A percentile compares a stretch with the other conserved stretches of the same genome.
phyloP scores from a whole-genome alignment of 2,113 vertebrate species.

The Cisticola juncidis region DNA sequence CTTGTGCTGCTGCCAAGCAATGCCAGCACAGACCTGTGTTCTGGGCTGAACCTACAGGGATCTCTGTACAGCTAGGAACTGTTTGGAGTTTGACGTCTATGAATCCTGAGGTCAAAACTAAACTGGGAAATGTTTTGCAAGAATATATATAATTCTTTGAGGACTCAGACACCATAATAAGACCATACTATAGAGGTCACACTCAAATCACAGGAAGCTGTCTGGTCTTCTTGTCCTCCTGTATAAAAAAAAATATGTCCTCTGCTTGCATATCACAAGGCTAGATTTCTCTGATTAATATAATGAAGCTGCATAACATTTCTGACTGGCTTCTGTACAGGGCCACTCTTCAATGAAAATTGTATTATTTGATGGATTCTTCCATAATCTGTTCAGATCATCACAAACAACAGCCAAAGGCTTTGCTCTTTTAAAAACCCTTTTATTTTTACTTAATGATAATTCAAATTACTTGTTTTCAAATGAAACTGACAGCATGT shows the following conservation, averaged over 20 bases:
- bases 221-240: neutral
- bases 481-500: neutral
- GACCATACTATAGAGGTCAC: neutral
- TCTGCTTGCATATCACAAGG: neutral
- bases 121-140: neutral
- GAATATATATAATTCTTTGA: neutral
- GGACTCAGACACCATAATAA: neutral
- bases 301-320: neutral
- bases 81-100: neutral
- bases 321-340: neutral
- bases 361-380: neutral
- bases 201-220: neutral
- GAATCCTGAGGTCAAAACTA: neutral
- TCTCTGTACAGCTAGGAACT: neutral
- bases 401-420: neutral
- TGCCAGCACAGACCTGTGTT: neutral
- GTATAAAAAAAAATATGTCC: neutral
- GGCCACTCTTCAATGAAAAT: neutral
- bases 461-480: neutral
- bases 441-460: neutral
- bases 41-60: neutral
- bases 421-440: neutral
- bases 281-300: neutral
- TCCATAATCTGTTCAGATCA: neutral
- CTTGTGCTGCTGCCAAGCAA: neutral